phyloP scores from a whole-genome alignment of 1,140 invertebrate genomes.

The Drosophila sproati region DNA sequence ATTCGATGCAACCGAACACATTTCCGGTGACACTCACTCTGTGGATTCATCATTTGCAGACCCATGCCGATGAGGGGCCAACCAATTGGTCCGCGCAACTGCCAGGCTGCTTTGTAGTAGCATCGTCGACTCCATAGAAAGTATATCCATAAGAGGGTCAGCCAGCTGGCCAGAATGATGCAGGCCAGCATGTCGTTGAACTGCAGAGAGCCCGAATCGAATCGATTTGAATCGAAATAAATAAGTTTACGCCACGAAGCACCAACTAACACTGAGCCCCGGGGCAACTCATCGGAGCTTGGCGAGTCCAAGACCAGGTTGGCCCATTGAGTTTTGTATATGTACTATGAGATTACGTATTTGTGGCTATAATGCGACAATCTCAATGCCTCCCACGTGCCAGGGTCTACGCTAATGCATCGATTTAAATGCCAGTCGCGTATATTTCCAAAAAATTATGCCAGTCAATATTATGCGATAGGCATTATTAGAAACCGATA shows the following conservation, averaged over 20 bases:
- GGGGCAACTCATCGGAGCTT: constrained; percentile 4
- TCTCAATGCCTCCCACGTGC: constrained; percentile 55
- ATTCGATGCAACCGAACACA: neutral
- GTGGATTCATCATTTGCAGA: constrained; percentile 78
- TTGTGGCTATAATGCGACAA: constrained; percentile 50
- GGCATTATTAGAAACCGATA: constrained; percentile 21
- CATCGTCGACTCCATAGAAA: constrained; percentile 74
- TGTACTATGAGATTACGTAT: constrained; percentile 49
- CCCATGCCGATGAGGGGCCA: constrained; percentile 75
- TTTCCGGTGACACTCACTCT: constrained; percentile 54
- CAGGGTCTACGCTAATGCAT: constrained; percentile 30
- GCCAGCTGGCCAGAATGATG: constrained; percentile 55
- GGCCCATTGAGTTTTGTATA: constrained; percentile 64
- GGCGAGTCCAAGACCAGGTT: neutral
- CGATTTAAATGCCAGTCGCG: constrained; percentile 58
- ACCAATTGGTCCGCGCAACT: constrained; percentile 69
- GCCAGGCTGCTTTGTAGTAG: constrained; percentile 67
- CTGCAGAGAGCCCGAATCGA: constrained; percentile 4
- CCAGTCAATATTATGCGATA: constrained; percentile 47
- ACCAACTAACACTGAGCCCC: constrained; percentile 46
- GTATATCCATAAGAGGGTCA: constrained; percentile 66
- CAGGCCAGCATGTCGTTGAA: constrained; percentile 72
- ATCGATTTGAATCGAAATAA: constrained; percentile 37
- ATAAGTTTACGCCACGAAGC: constrained; percentile 35
- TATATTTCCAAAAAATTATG: constrained; percentile 45